Percentiles rank a stretch among this genome's conserved stretches.
Evolutionary conservation across 2,888 invertebrate species (phyloP).

Genomic region (Julus scandinavius): DNA sequence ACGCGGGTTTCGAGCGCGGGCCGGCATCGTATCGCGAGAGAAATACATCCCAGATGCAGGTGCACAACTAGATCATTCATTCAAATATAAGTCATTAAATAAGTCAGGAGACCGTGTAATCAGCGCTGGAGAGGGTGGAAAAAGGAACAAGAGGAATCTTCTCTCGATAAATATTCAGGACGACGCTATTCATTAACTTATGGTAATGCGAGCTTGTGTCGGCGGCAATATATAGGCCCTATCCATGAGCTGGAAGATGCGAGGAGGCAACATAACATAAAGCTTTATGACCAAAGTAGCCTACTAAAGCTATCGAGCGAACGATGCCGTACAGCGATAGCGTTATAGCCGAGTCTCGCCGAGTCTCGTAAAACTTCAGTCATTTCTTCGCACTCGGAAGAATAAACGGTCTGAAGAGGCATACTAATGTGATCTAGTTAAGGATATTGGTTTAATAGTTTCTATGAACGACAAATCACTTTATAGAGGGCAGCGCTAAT

Average conservation of each 20-base stretch:
- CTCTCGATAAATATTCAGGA: constrained; percentile 18
- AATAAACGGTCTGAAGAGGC: constrained; percentile 13
- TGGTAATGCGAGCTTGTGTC: background rate
- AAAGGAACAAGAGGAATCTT: background rate
- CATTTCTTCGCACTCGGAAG: constrained; percentile 12
- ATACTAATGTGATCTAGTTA: constrained; percentile 1
- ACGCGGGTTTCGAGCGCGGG: background rate
- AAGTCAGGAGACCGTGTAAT: constrained; percentile 4
- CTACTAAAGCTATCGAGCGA: background rate
- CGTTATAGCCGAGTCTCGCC: constrained; percentile 12
- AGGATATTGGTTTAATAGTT: constrained; percentile 15
- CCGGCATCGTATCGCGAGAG: background rate
- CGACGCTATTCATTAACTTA: constrained; percentile 33
- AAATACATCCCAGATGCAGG: constrained; percentile 1
- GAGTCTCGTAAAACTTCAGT: background rate
- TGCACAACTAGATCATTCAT: background rate
- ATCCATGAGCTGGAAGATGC: too few species aligned
- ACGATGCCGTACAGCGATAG: background rate
- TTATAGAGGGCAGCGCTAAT: constrained; percentile 16
- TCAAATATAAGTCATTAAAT: constrained; percentile 33
- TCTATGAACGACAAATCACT: constrained; percentile 22
- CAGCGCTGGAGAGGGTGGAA: background rate
- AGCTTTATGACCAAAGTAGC: constrained; percentile 33
- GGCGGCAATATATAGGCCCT: too few species aligned
- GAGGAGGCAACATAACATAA: constrained; percentile 3